Evolutionary conservation across 2,113 vertebrate species (phyloP).

Genomic region (Glaucomys volans): DNA sequence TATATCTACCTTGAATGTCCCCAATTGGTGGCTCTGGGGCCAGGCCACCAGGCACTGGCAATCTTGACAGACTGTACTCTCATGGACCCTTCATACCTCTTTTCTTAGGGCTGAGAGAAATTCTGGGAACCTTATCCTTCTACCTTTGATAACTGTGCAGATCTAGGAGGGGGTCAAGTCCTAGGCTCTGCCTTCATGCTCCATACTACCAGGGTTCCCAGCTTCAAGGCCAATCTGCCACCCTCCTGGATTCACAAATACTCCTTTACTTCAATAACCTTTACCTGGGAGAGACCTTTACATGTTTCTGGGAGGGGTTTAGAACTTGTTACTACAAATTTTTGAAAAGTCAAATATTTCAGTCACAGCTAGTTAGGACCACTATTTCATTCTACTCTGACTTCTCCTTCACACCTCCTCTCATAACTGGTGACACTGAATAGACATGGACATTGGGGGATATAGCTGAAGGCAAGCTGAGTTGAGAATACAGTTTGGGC

Average conservation of each 20-base stretch:
- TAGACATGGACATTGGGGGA: not conserved
- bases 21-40: not conserved
- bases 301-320: not conserved
- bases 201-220: not conserved
- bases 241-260: not conserved
- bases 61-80: not conserved
- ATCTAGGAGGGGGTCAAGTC: not conserved
- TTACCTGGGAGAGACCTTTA: not conserved
- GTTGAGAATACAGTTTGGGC: not conserved
- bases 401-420: not conserved
- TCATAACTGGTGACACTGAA: not conserved
- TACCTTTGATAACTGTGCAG: not conserved
- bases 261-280: not conserved
- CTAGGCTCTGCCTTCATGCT: not conserved
- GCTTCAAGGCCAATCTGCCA: not conserved
- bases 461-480: not conserved
- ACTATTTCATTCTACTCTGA: not conserved
- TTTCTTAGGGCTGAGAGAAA: not conserved
- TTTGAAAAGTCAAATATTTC: not conserved
- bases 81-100: not conserved
- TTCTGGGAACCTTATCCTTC: not conserved
- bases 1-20: too few relatives aligned
- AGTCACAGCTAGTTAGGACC: not conserved
- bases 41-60: not conserved
- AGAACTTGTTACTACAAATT: not conserved